phyloP scores from a whole-genome alignment of 1,140 invertebrate genomes.

The Cyrtorhinus lividipennis region DNA sequence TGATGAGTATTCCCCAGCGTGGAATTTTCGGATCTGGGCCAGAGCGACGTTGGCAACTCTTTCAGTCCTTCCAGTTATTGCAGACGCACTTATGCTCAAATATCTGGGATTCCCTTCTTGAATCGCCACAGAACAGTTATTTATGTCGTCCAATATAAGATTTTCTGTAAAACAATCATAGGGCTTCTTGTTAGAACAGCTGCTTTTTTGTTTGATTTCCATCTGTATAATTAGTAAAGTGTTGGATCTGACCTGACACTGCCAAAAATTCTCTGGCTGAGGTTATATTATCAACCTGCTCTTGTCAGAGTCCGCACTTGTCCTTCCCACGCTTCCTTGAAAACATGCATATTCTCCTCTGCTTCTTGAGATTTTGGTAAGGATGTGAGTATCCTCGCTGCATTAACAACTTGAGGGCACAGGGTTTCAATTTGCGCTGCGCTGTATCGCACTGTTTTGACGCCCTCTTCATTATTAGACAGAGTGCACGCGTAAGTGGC shows the following conservation, averaged over 20 bases:
- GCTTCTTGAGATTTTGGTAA: slow-evolving; percentile 79
- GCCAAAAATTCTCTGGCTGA: slow-evolving; percentile 98
- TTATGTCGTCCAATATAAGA: slow-evolving; percentile 98
- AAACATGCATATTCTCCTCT: slow-evolving; percentile 93
- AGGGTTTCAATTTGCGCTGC: slow-evolving; percentile 87
- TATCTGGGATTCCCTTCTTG: slow-evolving; percentile 84
- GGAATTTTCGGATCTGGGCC: slow-evolving; percentile 97
- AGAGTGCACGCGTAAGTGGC: slow-evolving; percentile 95
- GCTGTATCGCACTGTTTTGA: slow-evolving; percentile 95
- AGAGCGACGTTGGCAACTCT: slow-evolving; percentile 92
- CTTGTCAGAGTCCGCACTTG: slow-evolving; percentile 91
- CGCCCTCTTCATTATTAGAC: slow-evolving; percentile 96
- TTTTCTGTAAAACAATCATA: slow-evolving; percentile 53
- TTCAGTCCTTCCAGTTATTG: slow-evolving; percentile 81
- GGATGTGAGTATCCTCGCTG: slow-evolving; percentile 79
- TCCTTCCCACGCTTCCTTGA: slow-evolving; percentile 87
- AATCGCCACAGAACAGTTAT: slow-evolving; percentile 89
- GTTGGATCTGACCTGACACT: slow-evolving; percentile 52
- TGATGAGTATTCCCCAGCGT: slow-evolving; percentile 88
- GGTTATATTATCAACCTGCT: slow-evolving; percentile 95
- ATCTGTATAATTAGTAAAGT: not conserved
- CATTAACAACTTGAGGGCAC: slow-evolving; percentile 96
- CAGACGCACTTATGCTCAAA: slow-evolving; percentile 83
- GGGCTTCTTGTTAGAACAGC: not conserved
- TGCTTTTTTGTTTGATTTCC: too few relatives aligned